Evolutionary conservation across 2,797 vertebrate genomes (phyloP), one percentile per base, ranked within the genome.

Genomic region (Peromyscus eremicus): DNA sequence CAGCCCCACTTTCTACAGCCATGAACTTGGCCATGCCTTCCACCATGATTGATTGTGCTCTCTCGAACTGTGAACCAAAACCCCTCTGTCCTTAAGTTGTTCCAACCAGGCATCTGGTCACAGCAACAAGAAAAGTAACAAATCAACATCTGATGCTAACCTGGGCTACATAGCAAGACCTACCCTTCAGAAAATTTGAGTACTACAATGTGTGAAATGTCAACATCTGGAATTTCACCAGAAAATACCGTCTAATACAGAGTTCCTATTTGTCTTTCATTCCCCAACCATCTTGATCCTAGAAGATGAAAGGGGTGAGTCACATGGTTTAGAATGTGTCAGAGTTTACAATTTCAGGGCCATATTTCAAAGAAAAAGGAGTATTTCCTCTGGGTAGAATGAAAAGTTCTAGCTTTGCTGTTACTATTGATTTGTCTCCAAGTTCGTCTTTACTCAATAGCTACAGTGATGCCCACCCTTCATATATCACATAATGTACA

Each of bases 281-380:
- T 34, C n/a, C 40, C 46, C 68, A 25, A 40, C 21, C 27, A 34
- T 70, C 75, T 83, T n/a, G n/a, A 81, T 90, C 83, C 66, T 6
- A 62, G 91, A 95, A 92, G 93, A 94, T 62, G 46, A 88, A 75
- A 95, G 43, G 9, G 16, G 3, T 88, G 76, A 97, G 89, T 96
- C 92, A 94, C 14, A 4, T 0, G 1, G 77, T 85, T 90, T 49
- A 57, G 43, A 68, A 92, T 37, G n/a, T 92, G n/a, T 96, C 87
- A 75, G 13, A 14, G 5, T 66, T 90, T 84, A 88, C 27, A 92
- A 19, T 88, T 89, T 89, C 66, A 94, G n/a, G 46, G 73, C 68
- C 23, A 29, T 49, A 40, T 94, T 97, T 95, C 64, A 86, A 91
- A 93, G 1, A 76, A 64, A 93, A 96, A 92, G 37, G 2, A 75